Conservation (phyloP, 1,140 invertebrate genomes). For the Drosophila trapezifrons region DNA sequence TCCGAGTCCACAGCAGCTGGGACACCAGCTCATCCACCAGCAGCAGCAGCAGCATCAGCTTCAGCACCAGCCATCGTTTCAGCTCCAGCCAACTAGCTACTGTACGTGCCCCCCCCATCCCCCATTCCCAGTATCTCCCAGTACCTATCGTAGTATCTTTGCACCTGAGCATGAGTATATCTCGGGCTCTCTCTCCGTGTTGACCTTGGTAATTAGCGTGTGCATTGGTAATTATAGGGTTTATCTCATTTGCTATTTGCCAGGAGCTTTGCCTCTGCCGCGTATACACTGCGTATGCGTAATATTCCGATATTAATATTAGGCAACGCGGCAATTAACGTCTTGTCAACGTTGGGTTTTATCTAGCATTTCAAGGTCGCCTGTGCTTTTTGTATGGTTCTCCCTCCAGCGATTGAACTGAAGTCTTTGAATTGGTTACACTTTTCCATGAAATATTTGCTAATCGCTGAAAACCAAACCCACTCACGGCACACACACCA, state of each 20-base stretch:
- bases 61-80: conserved; percentile 34
- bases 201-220: conserved; percentile 66
- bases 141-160: conserved; percentile 35
- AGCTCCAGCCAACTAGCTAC: conserved; percentile 50
- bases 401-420: conserved; percentile 7
- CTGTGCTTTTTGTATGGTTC: conserved; percentile 16
- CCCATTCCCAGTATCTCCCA: conserved; percentile 14
- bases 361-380: conserved; percentile 54
- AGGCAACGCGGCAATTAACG: conserved; percentile 44
- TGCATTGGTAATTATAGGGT: conserved; percentile 41
- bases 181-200: conserved; percentile 10
- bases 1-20: conserved; percentile 18
- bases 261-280: conserved; percentile 13
- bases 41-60: conserved; percentile 37
- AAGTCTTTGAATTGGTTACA: conserved; percentile 38
- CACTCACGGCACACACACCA: conserved; percentile 14
- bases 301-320: conserved; percentile 51
- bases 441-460: conserved; percentile 39
- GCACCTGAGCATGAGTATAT: conserved; percentile 3
- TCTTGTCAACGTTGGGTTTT: conserved; percentile 56
- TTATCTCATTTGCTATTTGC: conserved; percentile 59
- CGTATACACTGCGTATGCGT: conserved; percentile 57
- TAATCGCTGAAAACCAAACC: conserved; percentile 37
- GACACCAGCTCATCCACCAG: conserved; percentile 22
- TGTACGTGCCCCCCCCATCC: conserved; percentile 57